phyloP scores from a whole-genome alignment of 1,140 invertebrate genomes.

The Babylonia areolata region DNA sequence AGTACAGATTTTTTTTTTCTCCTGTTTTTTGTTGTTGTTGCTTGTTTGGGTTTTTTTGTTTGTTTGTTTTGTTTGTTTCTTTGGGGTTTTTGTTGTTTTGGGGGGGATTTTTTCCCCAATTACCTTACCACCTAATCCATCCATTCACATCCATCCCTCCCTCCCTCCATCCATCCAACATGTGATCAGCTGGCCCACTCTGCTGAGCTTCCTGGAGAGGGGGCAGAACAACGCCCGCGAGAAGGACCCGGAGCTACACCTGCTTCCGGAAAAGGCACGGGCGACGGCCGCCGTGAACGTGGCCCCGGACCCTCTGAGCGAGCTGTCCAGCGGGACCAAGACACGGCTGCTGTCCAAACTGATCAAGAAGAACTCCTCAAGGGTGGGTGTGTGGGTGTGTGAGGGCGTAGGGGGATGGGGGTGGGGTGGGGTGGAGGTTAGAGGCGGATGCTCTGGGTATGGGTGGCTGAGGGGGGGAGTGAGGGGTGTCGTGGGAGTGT shows the following conservation, averaged over 20 bases:
- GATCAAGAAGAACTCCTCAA: conserved; percentile 51
- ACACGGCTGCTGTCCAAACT: conserved; percentile 53
- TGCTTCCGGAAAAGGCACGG: conserved; percentile 52
- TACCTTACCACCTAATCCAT: too few relatives aligned
- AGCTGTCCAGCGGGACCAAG: conserved; percentile 54
- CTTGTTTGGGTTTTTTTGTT: too few relatives aligned
- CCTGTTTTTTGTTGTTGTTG: too few relatives aligned
- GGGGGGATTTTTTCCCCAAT: neutral
- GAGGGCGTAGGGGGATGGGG: too few relatives aligned
- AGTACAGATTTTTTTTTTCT: too few relatives aligned
- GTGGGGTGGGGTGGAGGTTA: too few relatives aligned
- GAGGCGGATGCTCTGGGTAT: too few relatives aligned
- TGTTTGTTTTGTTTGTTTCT: too few relatives aligned
- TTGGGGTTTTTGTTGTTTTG: too few relatives aligned
- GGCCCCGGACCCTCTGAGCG: conserved; percentile 51
- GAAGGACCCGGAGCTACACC: conserved; percentile 52
- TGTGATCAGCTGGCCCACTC: conserved; percentile 70
- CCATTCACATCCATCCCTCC: too few relatives aligned
- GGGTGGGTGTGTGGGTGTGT: conserved; percentile 5
- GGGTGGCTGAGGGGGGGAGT: conserved; percentile 50
- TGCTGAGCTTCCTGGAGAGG: conserved; percentile 66
- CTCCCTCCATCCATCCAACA: too few relatives aligned
- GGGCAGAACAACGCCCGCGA: conserved; percentile 53
- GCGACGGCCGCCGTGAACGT: conserved; percentile 41
- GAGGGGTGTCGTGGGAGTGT: conserved; percentile 47